Evolutionary conservation across 2,888 invertebrate species (phyloP), one percentile per base, ranked within the genome.

Genomic region (Teleogryllus oceanicus): DNA sequence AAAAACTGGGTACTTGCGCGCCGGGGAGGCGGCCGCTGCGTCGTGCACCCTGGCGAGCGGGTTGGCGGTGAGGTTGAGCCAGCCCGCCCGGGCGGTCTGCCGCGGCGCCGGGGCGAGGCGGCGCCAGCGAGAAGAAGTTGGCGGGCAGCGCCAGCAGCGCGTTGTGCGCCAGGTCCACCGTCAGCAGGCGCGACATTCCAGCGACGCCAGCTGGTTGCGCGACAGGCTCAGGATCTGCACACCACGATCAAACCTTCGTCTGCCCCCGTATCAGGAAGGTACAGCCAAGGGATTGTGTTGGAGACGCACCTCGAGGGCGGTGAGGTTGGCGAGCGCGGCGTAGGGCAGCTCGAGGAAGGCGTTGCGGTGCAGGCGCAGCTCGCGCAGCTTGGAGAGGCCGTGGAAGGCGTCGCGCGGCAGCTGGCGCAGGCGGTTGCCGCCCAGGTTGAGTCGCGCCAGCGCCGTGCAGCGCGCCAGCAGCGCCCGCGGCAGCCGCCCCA

Each of bases 51-150:
- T 91, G 37, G 91, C 90, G 80, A 96, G 89, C 0, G 94, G 93
- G 87, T 97, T 97, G 3, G 91, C 92, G 12, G 95, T 95, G 84
- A 97, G 89, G 85, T 96, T 96, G 5, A 97, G 88, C 88, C 92
- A 93, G 16, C 90, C 91, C 1, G 87, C 5, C 91, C 91, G 0
- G 93, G 93, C n/a, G n/a, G n/a, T n/a, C n/a, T n/a, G n/a, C n/a
- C n/a, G n/a, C n/a, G n/a, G n/a, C n/a, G n/a, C 93, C 82, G 96
- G 86, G 85, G 96, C 94, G 80, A 96, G 91, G 83, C 93, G 92
- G 82, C 12, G 94, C 93, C 85, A 93, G 91, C 83, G 92, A 91
- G 83, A 96, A 92, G 87, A 96, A 95, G 86, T 95, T 94, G 37
- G 93, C 92, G 50, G 95, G 94, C 82, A 96, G 88, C 81, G 93